These are phyloP conservation scores for Ciona savignyi DNA, from an alignment of 23 tunicate genomes.

Conservation along the genomic window DNA sequence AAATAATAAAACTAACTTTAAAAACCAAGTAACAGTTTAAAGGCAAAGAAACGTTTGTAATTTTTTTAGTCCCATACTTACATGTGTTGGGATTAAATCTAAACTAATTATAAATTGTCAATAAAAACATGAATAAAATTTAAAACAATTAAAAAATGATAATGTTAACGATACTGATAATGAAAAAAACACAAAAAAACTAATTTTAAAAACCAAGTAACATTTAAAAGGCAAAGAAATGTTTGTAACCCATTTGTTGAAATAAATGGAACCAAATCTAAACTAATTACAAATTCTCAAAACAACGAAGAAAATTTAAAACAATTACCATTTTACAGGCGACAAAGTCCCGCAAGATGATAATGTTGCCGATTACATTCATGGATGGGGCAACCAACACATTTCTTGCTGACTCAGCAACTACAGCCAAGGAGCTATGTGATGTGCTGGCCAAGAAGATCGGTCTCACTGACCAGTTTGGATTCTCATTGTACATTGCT, in stretches of 20 bases:
- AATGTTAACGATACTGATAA: no score
- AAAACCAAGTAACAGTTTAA: no score
- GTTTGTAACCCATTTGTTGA: neutral
- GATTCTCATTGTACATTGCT: constrained; percentile 95
- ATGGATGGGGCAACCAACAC: constrained; percentile 98
- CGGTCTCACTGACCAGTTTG: constrained; percentile 74
- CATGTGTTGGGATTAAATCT: no score
- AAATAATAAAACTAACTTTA: no score
- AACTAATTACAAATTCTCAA: neutral
- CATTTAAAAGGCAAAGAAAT: neutral
- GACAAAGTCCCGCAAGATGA: constrained; percentile 87
- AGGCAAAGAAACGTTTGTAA: no score
- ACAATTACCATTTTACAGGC: constrained; percentile 29
- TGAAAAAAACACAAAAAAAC: no score
- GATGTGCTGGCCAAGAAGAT: constrained; percentile 85
- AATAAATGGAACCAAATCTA: neutral
- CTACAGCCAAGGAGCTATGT: constrained; percentile 87
- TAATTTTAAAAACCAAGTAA: no score
- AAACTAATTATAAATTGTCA: no score
- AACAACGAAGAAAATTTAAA: neutral
- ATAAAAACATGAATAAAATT: no score
- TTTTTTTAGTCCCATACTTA: no score
- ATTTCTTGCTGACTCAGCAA: constrained; percentile 88
- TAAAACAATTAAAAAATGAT: no score
- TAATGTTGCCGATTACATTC: constrained; percentile 94